phyloP scores from a whole-genome alignment of 2,797 vertebrate species.

The Sciurus vulgaris region DNA sequence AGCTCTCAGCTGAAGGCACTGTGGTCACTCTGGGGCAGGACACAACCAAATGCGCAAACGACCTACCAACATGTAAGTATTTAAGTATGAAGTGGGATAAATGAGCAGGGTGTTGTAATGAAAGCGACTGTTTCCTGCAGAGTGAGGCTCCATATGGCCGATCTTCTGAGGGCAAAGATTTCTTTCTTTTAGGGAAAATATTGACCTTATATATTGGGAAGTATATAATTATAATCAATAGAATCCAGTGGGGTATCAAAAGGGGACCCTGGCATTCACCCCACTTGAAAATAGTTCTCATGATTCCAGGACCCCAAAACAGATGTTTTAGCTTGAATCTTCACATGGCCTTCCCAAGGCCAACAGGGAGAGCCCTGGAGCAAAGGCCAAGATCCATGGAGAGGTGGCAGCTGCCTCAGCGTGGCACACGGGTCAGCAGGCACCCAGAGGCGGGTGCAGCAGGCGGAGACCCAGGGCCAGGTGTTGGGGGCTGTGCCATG shows the following conservation, averaged over 20 bases:
- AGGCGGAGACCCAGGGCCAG: no score
- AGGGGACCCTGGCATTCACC: neutral
- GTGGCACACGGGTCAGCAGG: neutral
- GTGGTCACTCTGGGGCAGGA: accelerated
- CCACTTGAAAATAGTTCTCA: neutral
- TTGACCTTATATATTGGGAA: neutral
- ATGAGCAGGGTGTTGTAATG: no score
- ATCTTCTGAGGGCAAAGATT: neutral
- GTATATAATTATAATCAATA: no score
- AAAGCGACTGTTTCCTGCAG: no score
- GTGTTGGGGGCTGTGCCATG: no score
- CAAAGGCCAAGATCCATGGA: neutral
- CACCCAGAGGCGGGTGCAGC: neutral
- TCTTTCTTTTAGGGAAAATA: neutral
- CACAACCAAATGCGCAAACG: neutral
- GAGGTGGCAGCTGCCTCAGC: neutral
- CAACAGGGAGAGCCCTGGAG: neutral
- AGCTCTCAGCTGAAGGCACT: neutral
- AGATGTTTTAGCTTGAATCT: neutral
- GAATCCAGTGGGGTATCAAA: neutral
- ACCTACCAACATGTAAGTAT: neutral
- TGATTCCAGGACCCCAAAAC: neutral
- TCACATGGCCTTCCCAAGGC: neutral
- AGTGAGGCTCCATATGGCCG: neutral
- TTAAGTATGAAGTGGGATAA: no score